Evolutionary conservation across 53 echinoderm and acorn worm species (phyloP).

Genomic region (Mesocentrotus franciscanus): DNA sequence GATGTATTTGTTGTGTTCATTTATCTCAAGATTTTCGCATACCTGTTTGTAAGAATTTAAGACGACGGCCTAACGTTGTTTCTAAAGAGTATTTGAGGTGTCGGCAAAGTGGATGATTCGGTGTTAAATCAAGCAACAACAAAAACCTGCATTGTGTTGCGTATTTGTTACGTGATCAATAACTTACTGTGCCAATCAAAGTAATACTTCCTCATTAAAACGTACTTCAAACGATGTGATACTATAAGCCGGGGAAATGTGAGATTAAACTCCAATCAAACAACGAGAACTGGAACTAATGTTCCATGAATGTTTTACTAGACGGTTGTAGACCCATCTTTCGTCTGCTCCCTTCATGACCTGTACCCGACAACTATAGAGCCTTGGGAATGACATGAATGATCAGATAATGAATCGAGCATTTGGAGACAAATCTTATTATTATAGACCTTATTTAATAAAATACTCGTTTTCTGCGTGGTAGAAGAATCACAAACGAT

Average conservation of each 20-base stretch:
- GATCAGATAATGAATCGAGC: background rate
- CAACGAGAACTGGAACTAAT: background rate
- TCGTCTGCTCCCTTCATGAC: background rate
- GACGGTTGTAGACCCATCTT: background rate
- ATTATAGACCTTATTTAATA: background rate
- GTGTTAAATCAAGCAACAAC: background rate
- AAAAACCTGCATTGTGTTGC: background rate
- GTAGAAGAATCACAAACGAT: background rate
- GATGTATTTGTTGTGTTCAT: too few relatives aligned
- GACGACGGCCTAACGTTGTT: background rate
- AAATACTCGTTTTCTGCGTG: background rate
- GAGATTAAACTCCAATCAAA: background rate
- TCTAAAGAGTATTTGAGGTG: background rate
- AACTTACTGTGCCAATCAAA: background rate
- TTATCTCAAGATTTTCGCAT: background rate
- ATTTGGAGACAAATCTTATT: conserved; percentile 16
- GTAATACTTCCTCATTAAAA: background rate
- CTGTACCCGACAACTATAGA: background rate
- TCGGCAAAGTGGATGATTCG: background rate
- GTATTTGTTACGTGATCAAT: background rate
- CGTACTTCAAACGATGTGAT: background rate
- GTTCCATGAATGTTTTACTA: background rate
- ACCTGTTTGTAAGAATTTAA: background rate
- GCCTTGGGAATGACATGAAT: background rate
- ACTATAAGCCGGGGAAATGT: background rate